Evolutionary conservation across 1,140 invertebrate species (phyloP).

Genomic region (Capitella teleta): DNA sequence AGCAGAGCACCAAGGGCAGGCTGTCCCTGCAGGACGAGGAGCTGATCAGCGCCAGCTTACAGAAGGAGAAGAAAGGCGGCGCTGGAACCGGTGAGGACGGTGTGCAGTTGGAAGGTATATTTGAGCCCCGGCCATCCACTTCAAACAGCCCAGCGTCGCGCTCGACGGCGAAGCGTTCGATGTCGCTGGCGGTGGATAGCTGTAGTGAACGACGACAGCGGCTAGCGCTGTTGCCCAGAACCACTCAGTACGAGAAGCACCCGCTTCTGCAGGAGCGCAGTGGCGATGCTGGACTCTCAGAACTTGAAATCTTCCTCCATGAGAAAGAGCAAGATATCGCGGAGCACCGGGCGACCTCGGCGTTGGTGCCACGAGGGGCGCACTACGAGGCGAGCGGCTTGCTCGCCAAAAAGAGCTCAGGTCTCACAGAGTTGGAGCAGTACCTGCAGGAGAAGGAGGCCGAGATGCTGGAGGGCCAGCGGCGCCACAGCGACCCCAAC

Average conservation of each 20-base stretch:
- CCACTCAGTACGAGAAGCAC: slow-evolving; percentile 4
- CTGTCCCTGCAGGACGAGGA: no score
- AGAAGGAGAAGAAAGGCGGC: no score
- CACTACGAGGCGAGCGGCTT: not conserved
- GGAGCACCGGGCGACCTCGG: not conserved
- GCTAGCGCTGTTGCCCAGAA: not conserved
- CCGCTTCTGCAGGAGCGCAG: not conserved
- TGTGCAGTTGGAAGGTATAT: not conserved
- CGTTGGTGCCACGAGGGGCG: not conserved
- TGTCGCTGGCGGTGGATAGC: not conserved
- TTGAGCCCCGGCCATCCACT: not conserved
- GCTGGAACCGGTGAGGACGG: not conserved
- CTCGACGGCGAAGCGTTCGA: not conserved
- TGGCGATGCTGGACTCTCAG: not conserved
- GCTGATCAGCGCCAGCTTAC: no score
- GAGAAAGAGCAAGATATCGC: not conserved
- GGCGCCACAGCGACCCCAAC: not conserved
- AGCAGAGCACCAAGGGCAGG: no score
- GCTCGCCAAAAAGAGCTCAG: not conserved
- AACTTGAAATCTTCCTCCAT: not conserved
- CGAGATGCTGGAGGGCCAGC: not conserved
- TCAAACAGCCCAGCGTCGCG: not conserved
- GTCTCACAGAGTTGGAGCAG: not conserved
- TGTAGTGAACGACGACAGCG: not conserved
- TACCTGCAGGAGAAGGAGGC: slow-evolving; percentile 1